Base-by-base conservation (phyloP, 2,888 invertebrate species). In the Tetranychus truncatus region DNA sequence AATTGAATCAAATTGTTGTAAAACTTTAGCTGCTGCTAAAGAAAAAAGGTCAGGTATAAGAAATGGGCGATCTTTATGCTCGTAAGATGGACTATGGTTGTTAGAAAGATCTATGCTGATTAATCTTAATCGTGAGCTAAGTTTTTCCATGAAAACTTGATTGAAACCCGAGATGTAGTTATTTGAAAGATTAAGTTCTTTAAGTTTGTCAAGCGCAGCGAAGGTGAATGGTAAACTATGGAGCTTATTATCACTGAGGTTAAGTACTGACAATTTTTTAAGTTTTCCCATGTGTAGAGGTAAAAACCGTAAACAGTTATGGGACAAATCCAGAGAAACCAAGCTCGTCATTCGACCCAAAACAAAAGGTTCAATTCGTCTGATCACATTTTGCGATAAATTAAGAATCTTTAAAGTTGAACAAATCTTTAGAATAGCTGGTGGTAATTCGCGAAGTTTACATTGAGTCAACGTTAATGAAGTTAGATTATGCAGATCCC, bases 21-120 rank as follows among this genome's bases (percentile, higher is more conserved):
- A 24, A 11, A 69, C 69, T 20, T 69, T 11, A 24, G 21, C 11
- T 6, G 69, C 69, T 1, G 69, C 69, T 21, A 69, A 69, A 24
- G 69, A 69, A 69, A 69, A 69, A 20, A 69, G 21, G n/a, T 69
- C 69, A 69, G 69, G 69, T 24, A 69, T 20, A 11, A 20, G 11
- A 11, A 18, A 11, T 20, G 69, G 69, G 21, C 20, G 69, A 24
- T 20, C 11, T 20, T 24, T 20, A 5, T 6, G 6, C 20, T 69
- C 69, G 5, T 69, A 24, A 11, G 11, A 6, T 3, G 34, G 21
- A n/a, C 11, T 6, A 24, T 11, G n/a, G 34, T 69, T 69, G 20
- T 21, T 21, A 24, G 69, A 69, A 20, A 69, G 21, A 11, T 69
- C 69, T 20, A 69, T 18, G 11, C 21, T 69, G 11, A 21, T 69